Percentiles rank a stretch among this genome's conserved stretches.
These are phyloP conservation scores for Semnornis frantzii DNA, from an alignment of 2,113 vertebrate species.

Conservation along the genomic window DNA sequence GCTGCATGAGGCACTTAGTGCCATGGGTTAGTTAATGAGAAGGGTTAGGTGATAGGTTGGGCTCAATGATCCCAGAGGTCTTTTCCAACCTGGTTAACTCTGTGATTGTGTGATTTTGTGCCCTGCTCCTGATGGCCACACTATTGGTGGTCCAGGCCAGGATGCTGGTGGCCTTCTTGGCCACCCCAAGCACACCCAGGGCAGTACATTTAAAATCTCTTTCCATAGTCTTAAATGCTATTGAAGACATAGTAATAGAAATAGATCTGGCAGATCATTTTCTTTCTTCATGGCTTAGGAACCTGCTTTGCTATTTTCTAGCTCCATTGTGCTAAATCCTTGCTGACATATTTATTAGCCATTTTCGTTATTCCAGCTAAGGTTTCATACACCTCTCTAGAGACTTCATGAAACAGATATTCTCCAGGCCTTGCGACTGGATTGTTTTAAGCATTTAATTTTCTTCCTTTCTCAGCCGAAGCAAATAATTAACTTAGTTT, in stretches of 20 bases:
- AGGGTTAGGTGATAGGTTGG: too few species aligned
- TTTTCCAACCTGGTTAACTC: too few species aligned
- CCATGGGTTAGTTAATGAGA: too few species aligned
- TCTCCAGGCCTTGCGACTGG: not conserved
- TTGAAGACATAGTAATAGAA: not conserved
- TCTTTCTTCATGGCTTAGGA: not conserved
- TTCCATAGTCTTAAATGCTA: not conserved
- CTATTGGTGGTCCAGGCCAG: too few species aligned
- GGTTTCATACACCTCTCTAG: not conserved
- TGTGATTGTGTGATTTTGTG: too few species aligned
- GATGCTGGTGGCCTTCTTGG: too few species aligned
- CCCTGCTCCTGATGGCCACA: too few species aligned
- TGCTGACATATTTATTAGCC: not conserved
- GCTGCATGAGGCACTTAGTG: too few species aligned
- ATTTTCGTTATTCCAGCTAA: not conserved
- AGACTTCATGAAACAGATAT: not conserved
- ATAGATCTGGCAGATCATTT: not conserved
- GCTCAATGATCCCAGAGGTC: too few species aligned
- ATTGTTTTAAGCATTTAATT: constrained; percentile 12
- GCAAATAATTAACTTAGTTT: constrained; percentile 20
- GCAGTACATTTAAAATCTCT: not conserved
- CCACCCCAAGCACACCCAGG: not conserved
- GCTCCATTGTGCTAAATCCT: not conserved
- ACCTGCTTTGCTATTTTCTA: not conserved
- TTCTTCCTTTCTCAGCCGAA: constrained; percentile 23